phyloP scores from a whole-genome alignment of 2,888 invertebrate species.

The Xanthostigma xanthostigma region DNA sequence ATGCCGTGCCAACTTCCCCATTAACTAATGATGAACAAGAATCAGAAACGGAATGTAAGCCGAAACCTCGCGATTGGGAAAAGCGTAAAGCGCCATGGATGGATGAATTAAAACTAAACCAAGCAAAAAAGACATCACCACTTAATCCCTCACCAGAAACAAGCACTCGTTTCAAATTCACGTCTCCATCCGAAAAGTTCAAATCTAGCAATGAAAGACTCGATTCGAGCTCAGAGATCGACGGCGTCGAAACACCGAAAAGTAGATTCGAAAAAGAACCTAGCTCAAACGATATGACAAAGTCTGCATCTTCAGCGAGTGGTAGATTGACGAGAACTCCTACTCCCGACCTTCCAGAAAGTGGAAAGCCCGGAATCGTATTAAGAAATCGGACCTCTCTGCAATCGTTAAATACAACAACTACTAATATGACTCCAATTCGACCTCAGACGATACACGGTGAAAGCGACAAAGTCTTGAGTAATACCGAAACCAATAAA shows the following conservation, averaged over 20 bases:
- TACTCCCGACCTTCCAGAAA: constrained; percentile 18
- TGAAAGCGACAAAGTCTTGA: constrained; percentile 10
- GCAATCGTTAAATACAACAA: neutral
- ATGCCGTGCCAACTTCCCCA: constrained; percentile 8
- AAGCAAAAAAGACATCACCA: constrained; percentile 46
- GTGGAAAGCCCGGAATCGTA: constrained; percentile 15
- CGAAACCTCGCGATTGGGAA: constrained; percentile 53
- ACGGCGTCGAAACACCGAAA: constrained; percentile 29
- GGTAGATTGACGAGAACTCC: constrained; percentile 18
- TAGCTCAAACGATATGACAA: constrained; percentile 19
- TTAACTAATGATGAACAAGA: constrained; percentile 12
- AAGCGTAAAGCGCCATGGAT: constrained; percentile 67
- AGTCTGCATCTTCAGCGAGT: constrained; percentile 17
- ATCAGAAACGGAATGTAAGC: constrained; percentile 35
- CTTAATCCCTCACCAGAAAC: constrained; percentile 23
- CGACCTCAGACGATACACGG: constrained; percentile 16
- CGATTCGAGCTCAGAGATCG: constrained; percentile 22
- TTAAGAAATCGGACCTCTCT: neutral
- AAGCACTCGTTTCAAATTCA: constrained; percentile 15
- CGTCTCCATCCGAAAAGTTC: constrained; percentile 15
- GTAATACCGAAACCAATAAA: constrained; percentile 1
- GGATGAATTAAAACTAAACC: constrained; percentile 65
- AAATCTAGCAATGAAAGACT: constrained; percentile 24
- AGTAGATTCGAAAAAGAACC: constrained; percentile 14
- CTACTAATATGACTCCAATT: constrained; percentile 3